A percentile compares a stretch with the other conserved stretches of the same genome.
phyloP scores from a whole-genome alignment of 2,113 vertebrate genomes.

The Sylvietta virens region DNA sequence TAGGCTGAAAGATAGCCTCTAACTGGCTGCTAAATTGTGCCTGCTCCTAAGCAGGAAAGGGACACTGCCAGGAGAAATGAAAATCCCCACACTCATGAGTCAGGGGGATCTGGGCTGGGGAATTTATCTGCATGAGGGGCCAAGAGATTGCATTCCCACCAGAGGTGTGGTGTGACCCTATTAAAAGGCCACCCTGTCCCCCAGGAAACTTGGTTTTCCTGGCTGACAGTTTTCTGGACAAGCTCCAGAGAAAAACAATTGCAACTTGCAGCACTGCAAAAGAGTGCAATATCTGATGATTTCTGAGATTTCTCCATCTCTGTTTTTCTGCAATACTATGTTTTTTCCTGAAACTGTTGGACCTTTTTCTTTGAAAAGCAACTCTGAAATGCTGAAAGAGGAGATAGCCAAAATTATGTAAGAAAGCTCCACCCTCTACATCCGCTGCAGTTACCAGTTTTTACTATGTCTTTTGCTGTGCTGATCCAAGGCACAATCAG shows the following conservation, averaged over 20 bases:
- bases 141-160: not conserved
- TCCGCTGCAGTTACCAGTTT: not conserved
- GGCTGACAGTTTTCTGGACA: accelerated
- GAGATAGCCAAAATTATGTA: not conserved
- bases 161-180: not conserved
- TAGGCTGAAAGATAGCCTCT: not conserved
- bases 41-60: not conserved
- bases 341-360: not conserved
- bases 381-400: not conserved
- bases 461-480: not conserved
- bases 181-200: not conserved
- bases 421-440: not conserved
- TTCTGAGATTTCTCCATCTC: not conserved
- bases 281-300: not conserved
- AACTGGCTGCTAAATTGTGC: not conserved
- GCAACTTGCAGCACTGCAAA: not conserved
- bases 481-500: not conserved
- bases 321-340: not conserved
- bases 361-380: not conserved
- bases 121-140: not conserved
- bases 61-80: not conserved
- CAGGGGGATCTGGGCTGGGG: not conserved
- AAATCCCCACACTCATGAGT: not conserved
- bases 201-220: not conserved
- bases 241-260: not conserved